phyloP scores from a whole-genome alignment of 2,797 vertebrate genomes.

The Rhinichthys osculus region DNA sequence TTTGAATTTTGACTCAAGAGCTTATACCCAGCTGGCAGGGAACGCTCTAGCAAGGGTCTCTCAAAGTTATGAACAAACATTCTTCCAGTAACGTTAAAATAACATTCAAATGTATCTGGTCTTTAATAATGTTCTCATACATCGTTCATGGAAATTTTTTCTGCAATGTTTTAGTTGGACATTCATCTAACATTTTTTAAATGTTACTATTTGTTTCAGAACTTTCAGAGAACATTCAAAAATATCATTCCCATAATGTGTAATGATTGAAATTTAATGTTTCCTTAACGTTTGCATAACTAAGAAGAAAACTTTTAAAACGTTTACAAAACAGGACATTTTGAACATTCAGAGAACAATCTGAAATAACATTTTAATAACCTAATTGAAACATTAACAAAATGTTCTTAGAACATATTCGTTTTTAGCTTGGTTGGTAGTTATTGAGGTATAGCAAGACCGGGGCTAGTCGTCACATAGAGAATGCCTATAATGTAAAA shows the following conservation, averaged over 20 bases:
- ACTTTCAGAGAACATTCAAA: background rate
- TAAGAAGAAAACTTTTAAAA: background rate
- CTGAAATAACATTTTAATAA: background rate
- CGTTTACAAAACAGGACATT: background rate
- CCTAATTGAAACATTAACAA: background rate
- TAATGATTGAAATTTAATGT: background rate
- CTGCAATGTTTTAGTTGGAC: background rate
- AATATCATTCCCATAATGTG: background rate
- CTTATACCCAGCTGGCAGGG: too few species aligned
- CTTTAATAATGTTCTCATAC: too few species aligned
- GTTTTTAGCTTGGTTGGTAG: background rate
- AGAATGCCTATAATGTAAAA: background rate
- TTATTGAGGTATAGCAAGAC: background rate
- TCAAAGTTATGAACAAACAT: too few species aligned
- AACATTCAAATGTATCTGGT: too few species aligned
- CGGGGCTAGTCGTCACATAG: too few species aligned
- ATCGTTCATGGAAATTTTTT: background rate
- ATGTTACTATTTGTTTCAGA: background rate
- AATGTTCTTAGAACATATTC: background rate
- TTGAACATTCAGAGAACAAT: background rate
- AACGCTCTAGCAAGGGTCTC: too few species aligned
- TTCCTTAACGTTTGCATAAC: background rate
- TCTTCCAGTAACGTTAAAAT: too few species aligned
- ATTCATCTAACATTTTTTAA: background rate
- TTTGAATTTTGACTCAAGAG: too few species aligned